Percentiles rank a stretch among this genome's conserved stretches.
Conservation (phyloP, 2,888 invertebrate genomes). For the Ceriagrion tenellum region DNA sequence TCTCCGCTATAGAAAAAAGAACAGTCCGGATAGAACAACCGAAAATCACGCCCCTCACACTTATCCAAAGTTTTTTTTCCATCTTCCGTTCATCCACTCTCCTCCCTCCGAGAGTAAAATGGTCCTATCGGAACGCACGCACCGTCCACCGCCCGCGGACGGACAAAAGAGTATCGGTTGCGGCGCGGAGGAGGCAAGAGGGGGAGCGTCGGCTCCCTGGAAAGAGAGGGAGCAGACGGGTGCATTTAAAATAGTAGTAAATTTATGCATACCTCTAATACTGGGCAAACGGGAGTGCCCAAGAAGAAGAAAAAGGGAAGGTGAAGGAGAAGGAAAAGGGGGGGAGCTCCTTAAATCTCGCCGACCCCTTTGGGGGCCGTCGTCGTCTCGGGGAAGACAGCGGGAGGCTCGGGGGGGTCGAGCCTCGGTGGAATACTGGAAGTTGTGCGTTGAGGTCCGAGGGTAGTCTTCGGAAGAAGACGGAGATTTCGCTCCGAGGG, state of each 20-base stretch:
- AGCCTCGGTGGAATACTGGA: not conserved
- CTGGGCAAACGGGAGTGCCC: not conserved
- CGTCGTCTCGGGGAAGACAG: not conserved
- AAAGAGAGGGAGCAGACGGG: not conserved
- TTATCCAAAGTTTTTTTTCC: not conserved
- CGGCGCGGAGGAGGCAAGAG: not conserved
- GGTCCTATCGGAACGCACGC: not conserved
- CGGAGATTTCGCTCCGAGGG: conserved; percentile 8
- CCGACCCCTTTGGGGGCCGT: not conserved
- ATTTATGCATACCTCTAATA: conserved; percentile 24
- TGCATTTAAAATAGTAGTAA: not conserved
- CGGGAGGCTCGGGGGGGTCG: not conserved
- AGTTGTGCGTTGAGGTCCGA: not conserved
- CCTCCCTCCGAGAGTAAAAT: not conserved
- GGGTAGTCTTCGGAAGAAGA: not conserved
- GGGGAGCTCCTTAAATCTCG: conserved; percentile 23
- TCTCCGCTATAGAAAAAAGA: not conserved
- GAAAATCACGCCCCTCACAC: not conserved
- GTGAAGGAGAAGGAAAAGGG: not conserved
- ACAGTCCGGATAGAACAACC: not conserved
- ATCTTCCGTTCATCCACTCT: not conserved
- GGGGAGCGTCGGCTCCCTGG: not conserved
- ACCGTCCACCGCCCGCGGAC: not conserved
- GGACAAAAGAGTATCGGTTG: not conserved
- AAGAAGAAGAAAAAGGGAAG: too few species aligned